Evolutionary conservation across 2,113 vertebrate genomes (phyloP).

Genomic region (Zosterops pallidus): DNA sequence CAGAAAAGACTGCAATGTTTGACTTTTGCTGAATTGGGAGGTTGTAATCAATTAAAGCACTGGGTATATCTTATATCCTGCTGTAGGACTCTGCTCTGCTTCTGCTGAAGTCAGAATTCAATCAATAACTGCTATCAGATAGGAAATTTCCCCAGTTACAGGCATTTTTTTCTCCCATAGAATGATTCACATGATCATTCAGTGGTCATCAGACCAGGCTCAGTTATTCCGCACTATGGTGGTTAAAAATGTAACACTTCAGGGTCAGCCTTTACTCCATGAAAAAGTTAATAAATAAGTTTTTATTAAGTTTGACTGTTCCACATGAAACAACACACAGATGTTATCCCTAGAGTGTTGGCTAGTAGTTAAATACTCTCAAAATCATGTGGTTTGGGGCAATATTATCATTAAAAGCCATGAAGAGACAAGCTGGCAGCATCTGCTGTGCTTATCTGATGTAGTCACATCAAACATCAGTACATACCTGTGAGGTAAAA

Average conservation of each 20-base stretch:
- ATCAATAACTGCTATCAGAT: neutral
- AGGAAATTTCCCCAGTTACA: neutral
- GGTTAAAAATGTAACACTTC: neutral
- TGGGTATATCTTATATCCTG: neutral
- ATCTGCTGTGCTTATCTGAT: neutral
- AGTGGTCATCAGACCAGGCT: neutral
- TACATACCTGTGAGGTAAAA: neutral
- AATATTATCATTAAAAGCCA: neutral
- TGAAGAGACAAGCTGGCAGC: neutral
- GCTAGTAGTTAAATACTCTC: neutral
- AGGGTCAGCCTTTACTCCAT: neutral
- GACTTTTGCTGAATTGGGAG: neutral
- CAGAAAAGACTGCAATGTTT: slow-evolving; percentile 5
- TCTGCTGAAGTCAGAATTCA: neutral
- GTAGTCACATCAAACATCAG: neutral
- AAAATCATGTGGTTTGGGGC: neutral
- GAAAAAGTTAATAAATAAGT: neutral
- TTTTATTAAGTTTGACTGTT: too few relatives aligned
- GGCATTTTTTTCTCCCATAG: neutral
- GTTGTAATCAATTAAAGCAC: neutral
- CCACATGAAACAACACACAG: too few relatives aligned
- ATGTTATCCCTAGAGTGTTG: too few relatives aligned
- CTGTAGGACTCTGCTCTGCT: neutral
- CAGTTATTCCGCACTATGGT: neutral
- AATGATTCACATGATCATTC: fast-evolving